A percentile compares a stretch with the other conserved stretches of the same genome.
Conservation (phyloP, 2,888 invertebrate species). For the Apamea anceps region DNA sequence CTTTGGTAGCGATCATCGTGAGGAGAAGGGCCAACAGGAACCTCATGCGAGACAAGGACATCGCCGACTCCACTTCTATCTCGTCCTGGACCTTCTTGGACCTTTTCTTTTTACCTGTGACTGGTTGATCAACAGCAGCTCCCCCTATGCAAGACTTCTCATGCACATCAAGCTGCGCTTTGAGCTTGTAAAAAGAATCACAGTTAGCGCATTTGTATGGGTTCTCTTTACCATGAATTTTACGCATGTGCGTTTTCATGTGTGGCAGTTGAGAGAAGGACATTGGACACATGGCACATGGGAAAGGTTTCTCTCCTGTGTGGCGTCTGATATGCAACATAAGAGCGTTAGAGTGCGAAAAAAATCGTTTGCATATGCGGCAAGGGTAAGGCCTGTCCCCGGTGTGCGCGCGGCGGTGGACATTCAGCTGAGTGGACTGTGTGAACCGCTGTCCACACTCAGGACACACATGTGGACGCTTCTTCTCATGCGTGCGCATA, state of each 20-base stretch:
- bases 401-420: slow-evolving; percentile 95
- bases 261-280: slow-evolving; percentile 96
- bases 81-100: slow-evolving; percentile 44
- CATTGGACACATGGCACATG: slow-evolving; percentile 92
- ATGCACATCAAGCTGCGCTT: slow-evolving; percentile 93
- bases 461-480: slow-evolving; percentile 94
- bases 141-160: slow-evolving; percentile 86
- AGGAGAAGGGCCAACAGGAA: slow-evolving; percentile 94
- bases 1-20: slow-evolving; percentile 95
- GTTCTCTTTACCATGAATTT: slow-evolving; percentile 94
- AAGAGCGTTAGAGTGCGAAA: slow-evolving; percentile 96
- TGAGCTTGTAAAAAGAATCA: slow-evolving; percentile 93
- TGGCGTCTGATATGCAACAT: slow-evolving; percentile 95
- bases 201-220: slow-evolving; percentile 95
- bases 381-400: slow-evolving; percentile 96
- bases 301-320: slow-evolving; percentile 96
- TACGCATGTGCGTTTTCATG: slow-evolving; percentile 96
- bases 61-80: slow-evolving; percentile 85
- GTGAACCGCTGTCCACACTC: slow-evolving; percentile 95
- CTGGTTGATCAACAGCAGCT: slow-evolving; percentile 62
- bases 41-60: slow-evolving; percentile 94
- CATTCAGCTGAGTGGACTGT: slow-evolving; percentile 95
- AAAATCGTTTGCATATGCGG: slow-evolving; percentile 94
- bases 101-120: slow-evolving; percentile 35
- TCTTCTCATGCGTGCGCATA: slow-evolving; percentile 94